Conservation (phyloP, 2,888 invertebrate genomes). For the Odontomyia ornata region DNA sequence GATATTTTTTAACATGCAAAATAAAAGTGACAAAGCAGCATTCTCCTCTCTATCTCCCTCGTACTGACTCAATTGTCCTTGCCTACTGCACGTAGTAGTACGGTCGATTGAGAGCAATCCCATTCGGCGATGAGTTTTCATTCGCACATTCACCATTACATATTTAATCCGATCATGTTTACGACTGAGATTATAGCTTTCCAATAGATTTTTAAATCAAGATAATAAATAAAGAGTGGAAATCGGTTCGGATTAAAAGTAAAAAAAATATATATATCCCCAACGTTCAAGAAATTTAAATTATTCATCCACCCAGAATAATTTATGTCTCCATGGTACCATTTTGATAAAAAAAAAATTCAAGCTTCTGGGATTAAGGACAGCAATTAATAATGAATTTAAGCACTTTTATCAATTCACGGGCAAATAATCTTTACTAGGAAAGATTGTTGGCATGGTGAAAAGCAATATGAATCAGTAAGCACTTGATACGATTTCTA, state of each 20-base stretch:
- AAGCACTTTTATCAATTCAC: constrained; percentile 34
- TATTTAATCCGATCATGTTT: constrained; percentile 44
- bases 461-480: no score
- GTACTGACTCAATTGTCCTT: background rate
- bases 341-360: constrained; percentile 24
- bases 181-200: constrained; percentile 41
- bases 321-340: constrained; percentile 39
- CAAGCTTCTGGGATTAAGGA: constrained; percentile 23
- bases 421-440: background rate
- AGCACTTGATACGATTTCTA: no score
- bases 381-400: constrained; percentile 39
- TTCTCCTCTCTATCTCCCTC: background rate
- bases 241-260: constrained; percentile 30
- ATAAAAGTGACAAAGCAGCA: background rate
- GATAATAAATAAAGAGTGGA: constrained; percentile 44
- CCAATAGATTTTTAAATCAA: constrained; percentile 45
- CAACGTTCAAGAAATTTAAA: constrained; percentile 37
- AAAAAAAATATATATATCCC: constrained; percentile 35
- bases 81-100: no score
- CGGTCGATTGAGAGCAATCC: constrained; percentile 24
- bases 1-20: background rate
- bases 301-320: constrained; percentile 31
- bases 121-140: background rate
- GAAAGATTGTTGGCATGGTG: no score
- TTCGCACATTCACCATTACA: constrained; percentile 5